A percentile compares a stretch with the other conserved stretches of the same genome.
Evolutionary conservation across 2,797 vertebrate genomes (phyloP).

Genomic region (Trachops cirrhosus): DNA sequence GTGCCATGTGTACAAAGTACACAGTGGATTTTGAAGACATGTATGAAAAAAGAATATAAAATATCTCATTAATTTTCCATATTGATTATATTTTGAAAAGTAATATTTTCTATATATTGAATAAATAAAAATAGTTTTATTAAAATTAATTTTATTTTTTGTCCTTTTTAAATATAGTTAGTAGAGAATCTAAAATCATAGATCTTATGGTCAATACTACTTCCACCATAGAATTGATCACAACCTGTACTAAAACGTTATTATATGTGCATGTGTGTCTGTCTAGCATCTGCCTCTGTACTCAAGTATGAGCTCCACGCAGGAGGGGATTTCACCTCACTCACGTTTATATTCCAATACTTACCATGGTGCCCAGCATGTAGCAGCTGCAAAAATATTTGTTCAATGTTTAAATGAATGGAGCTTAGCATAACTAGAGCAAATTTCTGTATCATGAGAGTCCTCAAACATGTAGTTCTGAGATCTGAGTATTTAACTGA

Average conservation of each 20-base stretch:
- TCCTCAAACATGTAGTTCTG: background rate
- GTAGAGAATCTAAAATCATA: background rate
- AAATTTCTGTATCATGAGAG: background rate
- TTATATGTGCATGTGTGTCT: background rate
- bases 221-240: background rate
- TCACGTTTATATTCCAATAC: background rate
- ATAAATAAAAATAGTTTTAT: conserved; percentile 30
- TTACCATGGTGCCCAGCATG: background rate
- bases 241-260: background rate
- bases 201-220: background rate
- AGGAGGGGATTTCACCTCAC: background rate
- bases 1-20: background rate
- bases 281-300: background rate
- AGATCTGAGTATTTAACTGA: background rate
- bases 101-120: background rate
- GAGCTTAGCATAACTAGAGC: background rate
- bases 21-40: background rate
- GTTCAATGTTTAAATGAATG: background rate
- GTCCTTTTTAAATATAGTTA: background rate
- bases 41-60: background rate
- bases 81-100: background rate
- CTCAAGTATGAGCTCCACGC: background rate
- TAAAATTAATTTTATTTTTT: background rate
- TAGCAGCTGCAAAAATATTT: background rate
- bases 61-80: background rate